Conservation (phyloP, 2,113 vertebrate genomes). For the Otus sunia region DNA sequence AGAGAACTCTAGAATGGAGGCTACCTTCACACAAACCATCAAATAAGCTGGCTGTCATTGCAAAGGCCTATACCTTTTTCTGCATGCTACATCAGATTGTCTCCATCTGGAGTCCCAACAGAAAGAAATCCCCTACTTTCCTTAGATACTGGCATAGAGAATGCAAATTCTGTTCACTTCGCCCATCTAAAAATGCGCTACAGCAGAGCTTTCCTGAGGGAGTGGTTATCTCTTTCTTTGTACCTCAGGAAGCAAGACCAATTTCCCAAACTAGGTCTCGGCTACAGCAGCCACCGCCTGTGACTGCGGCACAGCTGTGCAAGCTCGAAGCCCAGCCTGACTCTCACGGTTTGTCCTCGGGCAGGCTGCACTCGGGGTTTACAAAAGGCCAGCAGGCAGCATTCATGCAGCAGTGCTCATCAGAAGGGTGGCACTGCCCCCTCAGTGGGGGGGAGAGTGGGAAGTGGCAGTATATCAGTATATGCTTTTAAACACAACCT, state of each 20-base stretch:
- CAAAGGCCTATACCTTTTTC: not conserved
- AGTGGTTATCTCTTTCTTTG: not conserved
- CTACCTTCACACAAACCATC: not conserved
- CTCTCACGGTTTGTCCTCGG: rapidly evolving
- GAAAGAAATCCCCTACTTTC: not conserved
- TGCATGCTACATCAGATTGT: not conserved
- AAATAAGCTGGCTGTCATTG: not conserved
- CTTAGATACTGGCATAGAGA: not conserved
- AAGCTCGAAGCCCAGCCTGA: not conserved
- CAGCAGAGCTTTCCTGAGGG: not conserved
- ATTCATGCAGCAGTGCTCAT: rapidly evolving
- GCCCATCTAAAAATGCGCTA: not conserved
- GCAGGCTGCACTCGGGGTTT: rapidly evolving
- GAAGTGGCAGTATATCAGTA: not conserved
- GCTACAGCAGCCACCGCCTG: not conserved
- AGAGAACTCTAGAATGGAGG: not conserved
- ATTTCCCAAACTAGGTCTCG: not conserved
- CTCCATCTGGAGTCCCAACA: not conserved
- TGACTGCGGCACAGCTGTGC: not conserved
- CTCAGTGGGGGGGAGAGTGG: not conserved
- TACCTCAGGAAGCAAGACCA: not conserved
- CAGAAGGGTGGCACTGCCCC: not conserved
- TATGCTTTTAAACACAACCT: not conserved
- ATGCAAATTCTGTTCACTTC: not conserved
- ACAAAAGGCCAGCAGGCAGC: not conserved